phyloP scores from a whole-genome alignment of 2,797 vertebrate genomes.

The Lagocephalus sceleratus region DNA sequence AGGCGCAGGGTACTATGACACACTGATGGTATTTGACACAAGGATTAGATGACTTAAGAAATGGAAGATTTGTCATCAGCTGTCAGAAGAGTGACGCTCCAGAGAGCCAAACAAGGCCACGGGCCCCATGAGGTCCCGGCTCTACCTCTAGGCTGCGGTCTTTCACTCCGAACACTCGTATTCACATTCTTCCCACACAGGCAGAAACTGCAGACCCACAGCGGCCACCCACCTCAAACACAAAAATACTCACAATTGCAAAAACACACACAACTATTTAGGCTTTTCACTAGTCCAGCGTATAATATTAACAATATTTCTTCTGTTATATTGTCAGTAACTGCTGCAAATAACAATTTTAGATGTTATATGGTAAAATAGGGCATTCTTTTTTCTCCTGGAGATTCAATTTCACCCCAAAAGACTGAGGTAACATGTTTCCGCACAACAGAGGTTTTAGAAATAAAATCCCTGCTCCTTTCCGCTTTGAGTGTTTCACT shows the following conservation, averaged over 20 bases:
- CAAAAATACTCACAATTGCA: constrained; percentile 15
- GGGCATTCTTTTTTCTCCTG: not conserved
- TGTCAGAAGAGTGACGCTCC: constrained; percentile 16
- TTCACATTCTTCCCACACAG: constrained; percentile 35
- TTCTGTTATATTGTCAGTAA: too few species aligned
- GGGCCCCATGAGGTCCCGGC: constrained; percentile 43
- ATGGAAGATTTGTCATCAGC: constrained; percentile 48
- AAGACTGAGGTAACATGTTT: too few species aligned
- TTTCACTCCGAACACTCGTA: constrained; percentile 23
- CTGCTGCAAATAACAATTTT: too few species aligned
- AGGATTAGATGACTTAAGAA: constrained; percentile 58
- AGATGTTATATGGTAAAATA: too few species aligned
- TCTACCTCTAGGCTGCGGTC: constrained; percentile 22
- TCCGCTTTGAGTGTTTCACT: too few species aligned
- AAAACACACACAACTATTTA: not conserved
- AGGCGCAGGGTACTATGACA: constrained; percentile 31
- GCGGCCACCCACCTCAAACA: constrained; percentile 9
- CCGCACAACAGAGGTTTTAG: too few species aligned
- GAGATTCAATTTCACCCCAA: not conserved
- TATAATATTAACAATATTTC: too few species aligned
- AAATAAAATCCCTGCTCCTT: too few species aligned
- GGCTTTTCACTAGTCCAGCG: too few species aligned
- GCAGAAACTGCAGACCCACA: constrained; percentile 11
- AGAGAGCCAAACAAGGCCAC: constrained; percentile 19
- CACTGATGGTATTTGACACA: constrained; percentile 44